Evolutionary conservation across 2,113 vertebrate species (phyloP), one percentile per base, ranked within the genome.

Genomic region (Oreochromis spilurus): DNA sequence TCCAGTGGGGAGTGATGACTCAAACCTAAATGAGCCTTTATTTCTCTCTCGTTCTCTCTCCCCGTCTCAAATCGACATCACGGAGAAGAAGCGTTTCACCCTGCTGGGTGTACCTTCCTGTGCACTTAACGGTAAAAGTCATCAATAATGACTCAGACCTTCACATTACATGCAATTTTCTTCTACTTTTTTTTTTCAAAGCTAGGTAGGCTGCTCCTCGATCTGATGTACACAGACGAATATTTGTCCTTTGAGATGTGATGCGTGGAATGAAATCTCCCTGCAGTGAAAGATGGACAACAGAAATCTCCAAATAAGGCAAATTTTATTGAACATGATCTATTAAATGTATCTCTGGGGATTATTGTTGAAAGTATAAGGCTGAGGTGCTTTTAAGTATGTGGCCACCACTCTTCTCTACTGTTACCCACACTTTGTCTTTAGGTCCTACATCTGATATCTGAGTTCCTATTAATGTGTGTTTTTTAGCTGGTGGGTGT

Each of bases 121-220:
- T 55, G 86, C 87, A 89, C 81, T 93, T 70, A 83, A 48, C 24
- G 4, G 5, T 84, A 84, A 91, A 92, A 91, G 91, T 92, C 90
- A 90, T 79, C 84, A 77, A 31, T 65, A 57, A 86, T 94, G 91
- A 93, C 65, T 94, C 92, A 92, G 84, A 72, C 65, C 87, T 89
- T 72, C 36, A 38, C 43, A 65, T 78, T 83, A 54, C n/a, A 38
- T 84, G 48, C 12, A 16, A 81, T 83, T 72, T 16, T 72, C 5
- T 70, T 84, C 14, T 34, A 34, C 58, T 62, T 81, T 84, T 58
- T 67, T 67, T 67, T 48, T 19, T 62, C n/a, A 84, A 84, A 88
- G 26, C 9, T 38, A 13, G 40, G 62, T 79, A 24, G 87, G 85
- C 40, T 88, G 84, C 70, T 89, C 72, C 88, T 91, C 85, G 60